Evolutionary conservation across 2,113 vertebrate species (phyloP).

Genomic region (Sinocyclocheilus maitianheensis): DNA sequence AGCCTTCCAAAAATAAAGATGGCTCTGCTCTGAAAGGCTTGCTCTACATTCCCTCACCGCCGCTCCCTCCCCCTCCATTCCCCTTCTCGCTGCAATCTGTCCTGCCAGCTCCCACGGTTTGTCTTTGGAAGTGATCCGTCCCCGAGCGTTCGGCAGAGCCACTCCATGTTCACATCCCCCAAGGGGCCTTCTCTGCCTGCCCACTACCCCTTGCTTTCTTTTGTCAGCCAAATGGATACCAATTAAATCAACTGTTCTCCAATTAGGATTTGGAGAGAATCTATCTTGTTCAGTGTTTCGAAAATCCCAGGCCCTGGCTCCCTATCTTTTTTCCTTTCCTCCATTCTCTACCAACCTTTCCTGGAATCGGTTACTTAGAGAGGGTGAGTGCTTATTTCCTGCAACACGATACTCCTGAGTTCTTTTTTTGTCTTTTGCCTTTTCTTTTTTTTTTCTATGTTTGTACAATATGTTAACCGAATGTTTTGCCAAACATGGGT

Average conservation of each 20-base stretch:
- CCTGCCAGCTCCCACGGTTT: slow-evolving; percentile 86
- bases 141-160: slow-evolving; percentile 83
- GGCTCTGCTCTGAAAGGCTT: slow-evolving; percentile 72
- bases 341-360: slow-evolving; percentile 69
- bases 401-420: slow-evolving; percentile 91
- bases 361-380: slow-evolving; percentile 86
- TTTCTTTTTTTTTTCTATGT: slow-evolving; percentile 66
- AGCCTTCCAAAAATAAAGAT: slow-evolving; percentile 76
- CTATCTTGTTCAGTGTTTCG: slow-evolving; percentile 86
- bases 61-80: slow-evolving; percentile 39
- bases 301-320: slow-evolving; percentile 81
- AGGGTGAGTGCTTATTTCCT: slow-evolving; percentile 85
- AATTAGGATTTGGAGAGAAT: slow-evolving; percentile 96
- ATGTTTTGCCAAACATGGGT: slow-evolving; percentile 75
- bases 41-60: slow-evolving; percentile 66
- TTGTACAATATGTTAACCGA: slow-evolving; percentile 84
- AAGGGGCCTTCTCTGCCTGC: slow-evolving; percentile 87
- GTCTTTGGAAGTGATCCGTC: slow-evolving; percentile 94
- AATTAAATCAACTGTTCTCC: slow-evolving; percentile 98
- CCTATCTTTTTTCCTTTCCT: slow-evolving; percentile 58
- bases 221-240: slow-evolving; percentile 97
- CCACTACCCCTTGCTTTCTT: slow-evolving; percentile 84
- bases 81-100: slow-evolving; percentile 74
- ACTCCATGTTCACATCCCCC: slow-evolving; percentile 92
- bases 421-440: slow-evolving; percentile 74